These are phyloP conservation scores for Galbula dea DNA, from an alignment of 2,113 vertebrate species.

Conservation along the genomic window DNA sequence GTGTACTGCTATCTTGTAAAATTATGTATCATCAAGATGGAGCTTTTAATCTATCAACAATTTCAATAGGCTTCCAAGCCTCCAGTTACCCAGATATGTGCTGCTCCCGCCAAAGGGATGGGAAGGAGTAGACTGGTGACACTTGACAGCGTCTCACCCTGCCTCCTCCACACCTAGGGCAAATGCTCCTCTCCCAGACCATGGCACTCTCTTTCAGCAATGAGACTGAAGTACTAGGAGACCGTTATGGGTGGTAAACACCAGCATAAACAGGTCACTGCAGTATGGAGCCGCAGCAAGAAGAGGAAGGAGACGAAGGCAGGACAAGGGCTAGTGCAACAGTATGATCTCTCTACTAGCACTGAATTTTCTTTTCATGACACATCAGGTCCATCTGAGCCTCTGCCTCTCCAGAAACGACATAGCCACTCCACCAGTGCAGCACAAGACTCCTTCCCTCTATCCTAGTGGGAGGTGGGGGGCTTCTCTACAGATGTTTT, in stretches of 20 bases:
- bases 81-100: not conserved
- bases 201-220: not conserved
- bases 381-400: rapidly evolving
- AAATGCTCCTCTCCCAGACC: not conserved
- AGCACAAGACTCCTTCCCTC: not conserved
- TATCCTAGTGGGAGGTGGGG: not conserved
- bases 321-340: rapidly evolving
- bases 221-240: not conserved
- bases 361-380: not conserved
- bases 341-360: rapidly evolving
- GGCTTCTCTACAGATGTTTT: not conserved
- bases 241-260: rapidly evolving
- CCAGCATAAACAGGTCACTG: rapidly evolving
- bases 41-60: not conserved
- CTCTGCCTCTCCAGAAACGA: not conserved
- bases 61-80: not conserved
- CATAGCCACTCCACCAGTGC: rapidly evolving
- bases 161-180: not conserved
- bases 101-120: too few relatives aligned
- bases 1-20: not conserved
- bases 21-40: rapidly evolving
- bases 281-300: not conserved
- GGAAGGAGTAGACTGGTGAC: not conserved
- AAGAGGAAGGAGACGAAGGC: not conserved
- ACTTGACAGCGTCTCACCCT: not conserved